phyloP scores from a whole-genome alignment of 1,140 invertebrate genomes.

The Yoshiicerus persimilis region DNA sequence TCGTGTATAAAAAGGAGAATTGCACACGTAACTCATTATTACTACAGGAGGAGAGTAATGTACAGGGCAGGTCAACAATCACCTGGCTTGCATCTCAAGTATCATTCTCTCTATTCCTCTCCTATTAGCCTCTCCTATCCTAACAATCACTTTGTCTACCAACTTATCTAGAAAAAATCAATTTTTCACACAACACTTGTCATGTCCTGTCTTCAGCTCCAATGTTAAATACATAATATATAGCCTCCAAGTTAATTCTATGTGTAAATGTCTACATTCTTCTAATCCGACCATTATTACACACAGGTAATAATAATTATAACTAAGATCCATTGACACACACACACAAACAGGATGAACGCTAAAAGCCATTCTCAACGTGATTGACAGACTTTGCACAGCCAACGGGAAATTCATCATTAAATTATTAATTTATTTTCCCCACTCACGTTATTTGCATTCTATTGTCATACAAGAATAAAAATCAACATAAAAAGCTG shows the following conservation, averaged over 20 bases:
- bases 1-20: not conserved
- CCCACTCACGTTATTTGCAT: not conserved
- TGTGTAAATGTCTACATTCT: not conserved
- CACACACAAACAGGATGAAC: not conserved
- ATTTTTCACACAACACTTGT: slow-evolving; percentile 4
- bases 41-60: not conserved
- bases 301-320: not conserved
- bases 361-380: not conserved
- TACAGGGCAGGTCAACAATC: not conserved
- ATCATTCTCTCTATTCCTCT: not conserved
- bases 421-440: not conserved
- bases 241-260: not conserved
- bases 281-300: not conserved
- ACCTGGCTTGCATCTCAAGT: not conserved
- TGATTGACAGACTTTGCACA: not conserved
- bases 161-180: not conserved
- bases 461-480: not conserved
- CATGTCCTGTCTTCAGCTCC: not conserved
- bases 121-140: not conserved
- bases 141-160: not conserved
- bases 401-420: not conserved
- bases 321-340: not conserved
- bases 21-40: not conserved
- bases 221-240: not conserved
- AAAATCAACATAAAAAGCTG: not conserved